These are phyloP conservation scores for Rana temporaria DNA, from an alignment of 2,113 vertebrate genomes.

Conservation along the genomic window DNA sequence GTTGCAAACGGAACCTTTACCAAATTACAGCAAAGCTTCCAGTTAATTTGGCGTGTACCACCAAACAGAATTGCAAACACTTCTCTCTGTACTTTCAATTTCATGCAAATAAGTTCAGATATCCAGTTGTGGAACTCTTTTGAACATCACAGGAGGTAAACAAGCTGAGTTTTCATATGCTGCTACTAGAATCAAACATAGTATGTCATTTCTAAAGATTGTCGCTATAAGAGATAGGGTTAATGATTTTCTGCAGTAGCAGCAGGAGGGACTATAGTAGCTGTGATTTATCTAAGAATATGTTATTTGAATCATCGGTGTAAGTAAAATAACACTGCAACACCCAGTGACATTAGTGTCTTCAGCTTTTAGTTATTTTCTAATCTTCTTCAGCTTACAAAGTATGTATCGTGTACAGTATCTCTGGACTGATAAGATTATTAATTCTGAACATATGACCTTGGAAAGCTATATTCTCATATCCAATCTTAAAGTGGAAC, in stretches of 20 bases:
- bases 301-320: conserved; percentile 8
- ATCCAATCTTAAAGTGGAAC: background rate
- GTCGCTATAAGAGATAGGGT: conserved; percentile 5
- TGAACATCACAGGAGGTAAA: background rate
- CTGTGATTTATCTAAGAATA: conserved; percentile 26
- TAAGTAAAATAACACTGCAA: background rate
- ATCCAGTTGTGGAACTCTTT: conserved; percentile 5
- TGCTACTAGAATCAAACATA: background rate
- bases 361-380: background rate
- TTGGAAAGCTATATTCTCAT: background rate
- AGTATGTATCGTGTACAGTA: conserved; percentile 2
- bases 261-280: conserved; percentile 11
- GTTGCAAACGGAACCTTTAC: too few species aligned
- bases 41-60: too few species aligned
- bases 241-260: conserved; percentile 16
- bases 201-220: conserved; percentile 26
- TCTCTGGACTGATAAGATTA: background rate
- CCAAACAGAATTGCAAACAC: too few species aligned
- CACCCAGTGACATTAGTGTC: background rate
- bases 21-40: too few species aligned
- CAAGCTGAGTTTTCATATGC: background rate
- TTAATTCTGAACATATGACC: background rate
- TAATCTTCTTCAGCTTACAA: conserved; percentile 6
- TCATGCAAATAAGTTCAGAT: background rate
- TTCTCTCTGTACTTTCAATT: too few species aligned